Percentiles rank a stretch among this genome's conserved stretches.
These are phyloP conservation scores for Platycnemis pennipes DNA, from an alignment of 2,888 invertebrate species.

Conservation along the genomic window DNA sequence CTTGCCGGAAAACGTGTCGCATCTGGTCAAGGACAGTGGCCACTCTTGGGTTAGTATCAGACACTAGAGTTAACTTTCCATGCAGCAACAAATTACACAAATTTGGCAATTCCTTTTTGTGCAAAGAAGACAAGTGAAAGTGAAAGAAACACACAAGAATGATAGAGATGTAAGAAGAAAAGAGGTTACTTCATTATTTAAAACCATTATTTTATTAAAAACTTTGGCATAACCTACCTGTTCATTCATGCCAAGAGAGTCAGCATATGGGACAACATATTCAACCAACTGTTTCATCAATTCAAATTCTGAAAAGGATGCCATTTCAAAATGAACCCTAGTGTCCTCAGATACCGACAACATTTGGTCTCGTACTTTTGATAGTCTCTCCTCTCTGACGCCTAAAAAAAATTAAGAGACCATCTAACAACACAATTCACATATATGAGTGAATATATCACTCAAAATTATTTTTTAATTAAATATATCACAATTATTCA, in stretches of 20 bases:
- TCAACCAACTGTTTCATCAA: conserved; percentile 85
- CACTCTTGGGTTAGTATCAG: conserved; percentile 90
- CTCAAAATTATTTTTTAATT: too few species aligned
- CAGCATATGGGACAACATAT: conserved; percentile 86
- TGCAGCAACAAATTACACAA: conserved; percentile 85
- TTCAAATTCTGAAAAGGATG: conserved; percentile 88
- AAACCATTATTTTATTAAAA: conserved; percentile 50
- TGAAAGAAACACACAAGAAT: neutral
- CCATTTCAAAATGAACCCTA: conserved; percentile 92
- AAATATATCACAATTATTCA: too few species aligned
- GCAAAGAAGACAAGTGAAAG: neutral
- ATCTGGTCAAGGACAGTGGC: conserved; percentile 91
- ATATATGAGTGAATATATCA: neutral
- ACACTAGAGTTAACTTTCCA: conserved; percentile 87
- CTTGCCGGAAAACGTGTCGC: conserved; percentile 83
- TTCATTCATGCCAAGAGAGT: conserved; percentile 94
- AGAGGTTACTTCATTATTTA: neutral
- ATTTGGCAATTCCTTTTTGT: conserved; percentile 85
- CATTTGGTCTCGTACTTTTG: conserved; percentile 86
- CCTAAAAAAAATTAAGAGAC: conserved; percentile 79
- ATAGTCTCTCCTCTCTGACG: conserved; percentile 83
- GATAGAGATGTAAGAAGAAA: neutral
- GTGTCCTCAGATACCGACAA: conserved; percentile 82
- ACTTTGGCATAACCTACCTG: conserved; percentile 79
- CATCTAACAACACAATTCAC: neutral